phyloP scores from a whole-genome alignment of 2,797 vertebrate species.

The Muraenolepis orangiensis region DNA sequence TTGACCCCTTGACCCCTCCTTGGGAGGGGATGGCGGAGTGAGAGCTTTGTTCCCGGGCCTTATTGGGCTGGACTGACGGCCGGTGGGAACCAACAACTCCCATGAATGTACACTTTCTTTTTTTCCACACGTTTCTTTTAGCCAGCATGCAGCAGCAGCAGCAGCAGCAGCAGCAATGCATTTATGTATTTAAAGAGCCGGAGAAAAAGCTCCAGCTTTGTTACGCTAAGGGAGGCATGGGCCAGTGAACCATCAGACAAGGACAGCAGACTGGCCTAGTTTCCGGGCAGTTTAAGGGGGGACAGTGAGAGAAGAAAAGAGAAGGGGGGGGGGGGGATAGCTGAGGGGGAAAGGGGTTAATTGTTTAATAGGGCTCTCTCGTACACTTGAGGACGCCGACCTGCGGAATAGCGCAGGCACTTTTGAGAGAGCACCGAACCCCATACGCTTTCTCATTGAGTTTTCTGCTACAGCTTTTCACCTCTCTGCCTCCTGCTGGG shows the following conservation, averaged over 20 bases:
- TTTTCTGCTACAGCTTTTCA: slow-evolving; percentile 39
- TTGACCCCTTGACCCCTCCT: slow-evolving; percentile 54
- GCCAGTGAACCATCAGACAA: slow-evolving; percentile 44
- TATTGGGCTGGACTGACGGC: slow-evolving; percentile 46
- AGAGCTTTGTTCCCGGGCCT: slow-evolving; percentile 29
- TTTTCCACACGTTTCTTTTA: slow-evolving; percentile 14
- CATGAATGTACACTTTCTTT: slow-evolving; percentile 10
- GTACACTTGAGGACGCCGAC: slow-evolving; percentile 48
- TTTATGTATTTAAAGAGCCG: slow-evolving; percentile 30
- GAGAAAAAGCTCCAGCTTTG: slow-evolving; percentile 25
- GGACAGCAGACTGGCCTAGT: slow-evolving; percentile 55
- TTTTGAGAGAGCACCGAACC: slow-evolving; percentile 51
- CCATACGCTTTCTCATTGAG: slow-evolving; percentile 57
- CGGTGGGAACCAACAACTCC: background rate
- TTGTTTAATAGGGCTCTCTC: slow-evolving; percentile 63
- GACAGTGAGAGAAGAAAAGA: slow-evolving; percentile 27
- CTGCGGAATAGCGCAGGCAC: slow-evolving; percentile 38
- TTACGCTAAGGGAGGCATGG: slow-evolving; percentile 32
- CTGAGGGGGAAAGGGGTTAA: slow-evolving; percentile 43
- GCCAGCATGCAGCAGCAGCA: slow-evolving; percentile 2
- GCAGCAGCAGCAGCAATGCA: slow-evolving; percentile 2
- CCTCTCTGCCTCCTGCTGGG: slow-evolving; percentile 58
- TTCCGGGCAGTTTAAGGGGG: slow-evolving; percentile 47
- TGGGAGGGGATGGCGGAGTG: slow-evolving; percentile 43
- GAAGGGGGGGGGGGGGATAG: slow-evolving; percentile 6